Evolutionary conservation across 2,888 invertebrate genomes (phyloP).

Genomic region (Polydrusus tereticollis): DNA sequence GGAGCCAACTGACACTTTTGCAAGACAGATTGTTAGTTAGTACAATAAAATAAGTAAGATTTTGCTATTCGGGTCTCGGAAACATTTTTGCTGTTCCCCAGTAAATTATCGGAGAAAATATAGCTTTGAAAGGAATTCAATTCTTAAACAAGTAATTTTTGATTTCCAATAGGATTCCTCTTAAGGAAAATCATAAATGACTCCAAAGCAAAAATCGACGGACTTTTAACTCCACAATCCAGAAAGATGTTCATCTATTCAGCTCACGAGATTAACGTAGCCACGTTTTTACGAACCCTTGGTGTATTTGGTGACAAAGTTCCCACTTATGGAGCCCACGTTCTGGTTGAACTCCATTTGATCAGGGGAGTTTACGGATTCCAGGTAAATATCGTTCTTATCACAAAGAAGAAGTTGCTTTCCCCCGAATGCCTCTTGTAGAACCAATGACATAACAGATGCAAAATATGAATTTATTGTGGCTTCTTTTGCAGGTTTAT

Average conservation of each 20-base stretch:
- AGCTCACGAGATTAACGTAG: constrained; percentile 50
- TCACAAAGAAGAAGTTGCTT: no score
- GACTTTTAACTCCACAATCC: constrained; percentile 19
- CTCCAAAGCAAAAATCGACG: constrained; percentile 43
- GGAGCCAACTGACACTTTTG: no score
- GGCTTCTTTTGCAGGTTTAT: constrained; percentile 44
- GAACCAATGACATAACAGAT: no score
- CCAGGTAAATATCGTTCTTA: constrained; percentile 44
- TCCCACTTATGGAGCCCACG: constrained; percentile 46
- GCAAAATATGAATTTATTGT: no score
- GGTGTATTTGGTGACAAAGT: constrained; percentile 45
- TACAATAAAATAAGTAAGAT: no score
- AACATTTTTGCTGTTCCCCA: no score
- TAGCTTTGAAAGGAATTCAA: no score
- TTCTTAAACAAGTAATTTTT: no score
- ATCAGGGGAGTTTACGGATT: constrained; percentile 49
- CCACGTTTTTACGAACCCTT: constrained; percentile 41
- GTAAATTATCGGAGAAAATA: no score
- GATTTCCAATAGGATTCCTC: constrained; percentile 40
- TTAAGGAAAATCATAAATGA: constrained; percentile 49
- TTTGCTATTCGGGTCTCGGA: no score
- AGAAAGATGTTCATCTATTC: constrained; percentile 53
- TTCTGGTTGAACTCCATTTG: constrained; percentile 50
- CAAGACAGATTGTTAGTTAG: no score
- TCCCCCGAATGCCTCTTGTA: no score